Conservation (phyloP, 53 echinoderm and acorn worm genomes). For the Patiria pectinifera region DNA sequence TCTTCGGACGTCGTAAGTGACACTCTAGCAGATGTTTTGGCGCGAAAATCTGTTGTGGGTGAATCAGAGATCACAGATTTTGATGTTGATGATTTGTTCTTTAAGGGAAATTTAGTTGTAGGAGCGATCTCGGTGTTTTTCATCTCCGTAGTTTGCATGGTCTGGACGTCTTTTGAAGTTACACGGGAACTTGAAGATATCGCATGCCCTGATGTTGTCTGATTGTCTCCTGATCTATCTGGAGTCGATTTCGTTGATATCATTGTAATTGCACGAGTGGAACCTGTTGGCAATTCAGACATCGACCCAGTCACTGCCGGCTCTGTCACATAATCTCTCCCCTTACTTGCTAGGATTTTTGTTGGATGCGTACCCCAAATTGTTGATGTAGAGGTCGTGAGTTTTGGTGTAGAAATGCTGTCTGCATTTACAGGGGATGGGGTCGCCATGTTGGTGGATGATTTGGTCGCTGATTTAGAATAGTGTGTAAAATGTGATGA, state of each 20-base stretch:
- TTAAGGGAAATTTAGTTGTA: background rate
- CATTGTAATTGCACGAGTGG: no score
- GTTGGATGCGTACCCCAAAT: background rate
- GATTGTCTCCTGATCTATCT: background rate
- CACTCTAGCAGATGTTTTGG: background rate
- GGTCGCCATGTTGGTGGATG: background rate
- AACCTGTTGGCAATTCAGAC: background rate
- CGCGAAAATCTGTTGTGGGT: background rate
- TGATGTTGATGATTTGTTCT: background rate
- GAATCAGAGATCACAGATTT: background rate
- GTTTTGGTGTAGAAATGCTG: background rate
- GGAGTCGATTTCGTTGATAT: no score
- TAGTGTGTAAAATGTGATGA: background rate
- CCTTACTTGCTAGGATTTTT: background rate
- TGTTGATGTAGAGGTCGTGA: background rate
- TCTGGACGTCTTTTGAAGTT: background rate
- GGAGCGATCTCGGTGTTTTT: background rate
- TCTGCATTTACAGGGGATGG: background rate
- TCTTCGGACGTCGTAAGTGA: background rate
- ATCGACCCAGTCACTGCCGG: background rate
- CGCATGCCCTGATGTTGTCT: background rate
- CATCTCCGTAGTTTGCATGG: background rate
- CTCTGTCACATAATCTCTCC: background rate
- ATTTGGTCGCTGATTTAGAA: background rate
- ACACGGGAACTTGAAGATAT: background rate